Base-by-base conservation (phyloP, 2,797 vertebrate genomes). In the Ctenopoma kingsleyae region DNA sequence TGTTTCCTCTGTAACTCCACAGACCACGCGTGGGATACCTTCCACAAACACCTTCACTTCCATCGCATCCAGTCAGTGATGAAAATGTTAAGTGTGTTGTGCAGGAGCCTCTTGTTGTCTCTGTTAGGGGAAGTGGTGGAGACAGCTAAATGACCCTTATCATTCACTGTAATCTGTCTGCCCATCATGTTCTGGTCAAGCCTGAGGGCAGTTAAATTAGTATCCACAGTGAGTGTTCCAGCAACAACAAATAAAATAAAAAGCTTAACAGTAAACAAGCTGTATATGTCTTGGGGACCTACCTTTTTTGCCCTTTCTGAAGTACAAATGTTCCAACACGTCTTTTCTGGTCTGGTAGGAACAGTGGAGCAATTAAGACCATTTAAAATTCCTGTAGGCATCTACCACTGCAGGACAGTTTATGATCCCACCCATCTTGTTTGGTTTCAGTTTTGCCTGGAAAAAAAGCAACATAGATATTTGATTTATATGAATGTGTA, bases 41-140 rank as follows among this genome's bases (percentile, higher is more conserved):
- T 95, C 92, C 72, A 95, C 94, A 22, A 20, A 91, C 58, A 96
- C 95, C 76, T 93, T 95, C 47, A 95, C 84, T 67, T 96, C 95
- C 95, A 96, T 96, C 36, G 51, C 78, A 19, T n/a, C 25, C 54
- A 22, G 8, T 46, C 66, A 74, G 52, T 15, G 6, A 40, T 68
- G n/a, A 11, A 62, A 54, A 62, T n/a, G 40, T 0, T 27, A 40
- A 47, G 3, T 2, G 8, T 46, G 47, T 8, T 40, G 10, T 62
- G 30, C 11, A 8, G 27, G 17, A 10, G 9, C 7, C 30, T 52
- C 48, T 22, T 50, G 13, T 20, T 57, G 20, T 47, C 27, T 68
- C 23, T 65, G 64, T 43, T 7, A 49, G 47, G 40, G 76, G 78
- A 82, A 81, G 76, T 47, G 35, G 46, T 30, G 9, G 56, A 81